Evolutionary conservation across 2,113 vertebrate species (phyloP).

Genomic region (Uropsilus gracilis): DNA sequence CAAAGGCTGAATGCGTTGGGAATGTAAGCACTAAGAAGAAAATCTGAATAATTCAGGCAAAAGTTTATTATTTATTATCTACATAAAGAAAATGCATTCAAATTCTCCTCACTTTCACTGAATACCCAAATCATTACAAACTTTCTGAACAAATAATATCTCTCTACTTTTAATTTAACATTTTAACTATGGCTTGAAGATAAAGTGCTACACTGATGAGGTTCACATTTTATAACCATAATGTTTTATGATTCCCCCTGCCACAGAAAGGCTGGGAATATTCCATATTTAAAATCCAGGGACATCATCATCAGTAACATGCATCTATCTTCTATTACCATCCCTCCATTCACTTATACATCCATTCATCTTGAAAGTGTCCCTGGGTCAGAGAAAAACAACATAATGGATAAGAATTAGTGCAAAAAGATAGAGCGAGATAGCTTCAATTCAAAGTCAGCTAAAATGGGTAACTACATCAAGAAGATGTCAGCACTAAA

Average conservation of each 20-base stretch:
- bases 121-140: background rate
- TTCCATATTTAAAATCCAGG: background rate
- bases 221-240: background rate
- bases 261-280: background rate
- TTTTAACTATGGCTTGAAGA: constrained; percentile 32
- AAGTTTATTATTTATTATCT: constrained; percentile 48
- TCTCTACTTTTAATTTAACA: constrained; percentile 43
- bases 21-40: constrained; percentile 21
- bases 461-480: background rate
- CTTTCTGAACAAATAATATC: constrained; percentile 3
- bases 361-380: background rate
- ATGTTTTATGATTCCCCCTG: background rate
- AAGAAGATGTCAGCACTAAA: background rate
- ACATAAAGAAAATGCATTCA: constrained; percentile 35
- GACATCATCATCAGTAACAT: background rate
- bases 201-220: fast-evolving
- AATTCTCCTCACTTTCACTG: background rate
- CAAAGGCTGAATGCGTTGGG: background rate
- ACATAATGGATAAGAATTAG: background rate
- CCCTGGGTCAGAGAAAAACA: background rate
- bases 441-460: background rate
- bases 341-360: background rate
- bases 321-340: background rate
- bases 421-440: background rate
- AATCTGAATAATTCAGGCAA: constrained; percentile 55